Percentiles rank a stretch among this genome's conserved stretches.
Evolutionary conservation across 2,888 invertebrate genomes (phyloP).

Genomic region (Rutpela maculata): DNA sequence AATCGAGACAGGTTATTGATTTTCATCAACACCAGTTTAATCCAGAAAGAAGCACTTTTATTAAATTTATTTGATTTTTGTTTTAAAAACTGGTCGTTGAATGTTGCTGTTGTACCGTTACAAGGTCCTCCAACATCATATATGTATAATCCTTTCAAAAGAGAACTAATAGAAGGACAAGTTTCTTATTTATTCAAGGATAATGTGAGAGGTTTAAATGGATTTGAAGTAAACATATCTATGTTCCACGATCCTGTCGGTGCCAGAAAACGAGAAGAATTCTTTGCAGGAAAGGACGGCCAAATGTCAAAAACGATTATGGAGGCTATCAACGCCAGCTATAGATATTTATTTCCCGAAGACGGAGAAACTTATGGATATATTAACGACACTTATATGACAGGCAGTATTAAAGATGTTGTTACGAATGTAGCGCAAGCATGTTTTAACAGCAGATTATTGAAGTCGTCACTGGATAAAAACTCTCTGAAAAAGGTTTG

Average conservation of each 20-base stretch:
- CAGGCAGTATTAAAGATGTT: background rate
- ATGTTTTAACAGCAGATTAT: slow-evolving; percentile 26
- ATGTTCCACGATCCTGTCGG: slow-evolving; percentile 13
- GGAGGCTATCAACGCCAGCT: slow-evolving; percentile 24
- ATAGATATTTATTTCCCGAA: background rate
- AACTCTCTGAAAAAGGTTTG: too few species aligned
- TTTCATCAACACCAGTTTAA: background rate
- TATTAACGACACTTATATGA: background rate
- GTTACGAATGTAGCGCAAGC: background rate
- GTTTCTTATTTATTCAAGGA: background rate
- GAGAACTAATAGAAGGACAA: background rate
- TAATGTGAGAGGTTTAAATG: slow-evolving; percentile 10
- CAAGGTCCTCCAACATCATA: background rate
- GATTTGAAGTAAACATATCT: slow-evolving; percentile 17
- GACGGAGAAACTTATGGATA: slow-evolving; percentile 24
- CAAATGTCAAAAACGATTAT: slow-evolving; percentile 14
- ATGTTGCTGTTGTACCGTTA: slow-evolving; percentile 13
- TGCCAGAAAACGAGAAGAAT: background rate
- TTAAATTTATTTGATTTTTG: background rate
- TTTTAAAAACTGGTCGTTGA: slow-evolving; percentile 10
- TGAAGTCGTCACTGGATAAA: background rate
- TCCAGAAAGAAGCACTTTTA: background rate
- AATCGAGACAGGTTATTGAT: slow-evolving; percentile 4
- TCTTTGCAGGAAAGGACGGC: slow-evolving; percentile 20
- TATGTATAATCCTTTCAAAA: background rate